phyloP scores from a whole-genome alignment of 2,113 vertebrate species.

The Redunca redunca region DNA sequence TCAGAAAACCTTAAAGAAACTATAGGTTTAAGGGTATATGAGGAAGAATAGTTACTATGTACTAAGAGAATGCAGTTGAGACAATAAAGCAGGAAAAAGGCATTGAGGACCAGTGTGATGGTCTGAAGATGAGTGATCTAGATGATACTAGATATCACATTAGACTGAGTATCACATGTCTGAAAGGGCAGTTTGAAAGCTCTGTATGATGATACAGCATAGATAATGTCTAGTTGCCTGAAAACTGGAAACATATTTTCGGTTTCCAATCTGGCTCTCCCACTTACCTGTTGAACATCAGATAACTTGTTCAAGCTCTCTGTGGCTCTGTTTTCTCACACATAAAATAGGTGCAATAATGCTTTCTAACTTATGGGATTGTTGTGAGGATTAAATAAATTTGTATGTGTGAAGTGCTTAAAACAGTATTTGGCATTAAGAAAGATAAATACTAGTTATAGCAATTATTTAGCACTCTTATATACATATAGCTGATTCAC shows the following conservation, averaged over 20 bases:
- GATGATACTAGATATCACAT: background rate
- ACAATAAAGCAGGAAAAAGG: background rate
- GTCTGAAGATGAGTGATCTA: background rate
- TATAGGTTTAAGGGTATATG: background rate
- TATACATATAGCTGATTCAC: background rate
- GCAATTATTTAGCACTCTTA: background rate
- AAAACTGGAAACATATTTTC: background rate
- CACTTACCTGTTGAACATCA: background rate
- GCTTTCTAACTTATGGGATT: background rate
- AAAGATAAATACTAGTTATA: background rate
- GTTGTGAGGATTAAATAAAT: background rate
- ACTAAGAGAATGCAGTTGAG: background rate
- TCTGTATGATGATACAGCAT: rapidly evolving
- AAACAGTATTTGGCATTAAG: background rate
- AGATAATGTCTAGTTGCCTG: background rate
- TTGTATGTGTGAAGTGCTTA: background rate
- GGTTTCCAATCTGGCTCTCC: background rate
- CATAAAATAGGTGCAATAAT: background rate
- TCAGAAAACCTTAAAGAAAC: background rate
- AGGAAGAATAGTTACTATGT: too few relatives aligned
- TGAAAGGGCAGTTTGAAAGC: background rate
- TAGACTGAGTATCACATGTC: background rate
- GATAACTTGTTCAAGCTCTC: background rate
- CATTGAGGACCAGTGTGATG: background rate
- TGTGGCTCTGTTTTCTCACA: background rate